phyloP scores from a whole-genome alignment of 1,140 invertebrate species.

The Aphidius gifuensis region DNA sequence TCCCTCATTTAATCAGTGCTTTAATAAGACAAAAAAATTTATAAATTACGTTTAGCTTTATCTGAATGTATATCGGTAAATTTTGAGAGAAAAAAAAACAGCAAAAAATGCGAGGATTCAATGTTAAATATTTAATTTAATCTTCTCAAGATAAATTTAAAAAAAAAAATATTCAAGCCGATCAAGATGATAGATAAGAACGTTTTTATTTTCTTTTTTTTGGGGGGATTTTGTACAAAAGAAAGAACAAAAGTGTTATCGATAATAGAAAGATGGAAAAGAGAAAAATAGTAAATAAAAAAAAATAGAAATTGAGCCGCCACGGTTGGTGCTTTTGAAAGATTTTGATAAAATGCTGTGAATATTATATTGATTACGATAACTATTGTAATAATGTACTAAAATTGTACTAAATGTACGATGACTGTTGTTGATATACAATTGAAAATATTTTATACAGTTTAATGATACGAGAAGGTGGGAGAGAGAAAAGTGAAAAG shows the following conservation, averaged over 20 bases:
- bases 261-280: no score
- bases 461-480: slow-evolving; percentile 26
- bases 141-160: no score
- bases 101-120: no score
- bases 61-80: slow-evolving; percentile 27
- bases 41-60: slow-evolving; percentile 40
- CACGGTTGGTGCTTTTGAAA: slow-evolving; percentile 54
- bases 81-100: slow-evolving; percentile 7
- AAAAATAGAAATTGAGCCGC: slow-evolving; percentile 37
- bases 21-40: slow-evolving; percentile 45
- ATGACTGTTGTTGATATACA: slow-evolving; percentile 55
- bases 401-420: slow-evolving; percentile 48
- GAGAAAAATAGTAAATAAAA: background rate
- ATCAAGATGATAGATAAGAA: no score
- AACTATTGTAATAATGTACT: slow-evolving; percentile 54
- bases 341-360: slow-evolving; percentile 57
- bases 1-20: slow-evolving; percentile 57
- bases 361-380: slow-evolving; percentile 54
- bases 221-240: no score
- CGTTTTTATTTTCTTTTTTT: no score
- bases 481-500: no score
- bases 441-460: slow-evolving; percentile 57
- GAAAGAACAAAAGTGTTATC: no score
- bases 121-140: no score
- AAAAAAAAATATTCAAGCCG: no score